Evolutionary conservation across 2,888 invertebrate genomes (phyloP), one percentile per base, ranked within the genome.

Genomic region (Herminia tarsipennalis): DNA sequence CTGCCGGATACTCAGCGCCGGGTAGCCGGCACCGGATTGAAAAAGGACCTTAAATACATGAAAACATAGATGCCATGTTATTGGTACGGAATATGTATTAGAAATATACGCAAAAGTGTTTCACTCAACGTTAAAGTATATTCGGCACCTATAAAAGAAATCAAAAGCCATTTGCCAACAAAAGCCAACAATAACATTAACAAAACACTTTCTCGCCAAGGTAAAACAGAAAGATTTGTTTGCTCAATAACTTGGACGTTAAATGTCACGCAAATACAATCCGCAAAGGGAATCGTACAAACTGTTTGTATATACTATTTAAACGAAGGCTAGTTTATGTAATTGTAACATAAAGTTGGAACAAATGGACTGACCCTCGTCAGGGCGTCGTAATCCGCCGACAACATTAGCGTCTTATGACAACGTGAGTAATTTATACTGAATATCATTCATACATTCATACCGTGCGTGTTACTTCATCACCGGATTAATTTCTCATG

Each of bases 351-450:
- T 62, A 64, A 63, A 66, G 65, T 69, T 34, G 20, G 58, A 72
- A 75, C 73, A 80, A 80, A 80, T 74, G 73, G 44, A 66, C 63
- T 68, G 73, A 82, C 83, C 83, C 81, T 81, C 73, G 67, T 83
- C 83, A 81, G 56, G 22, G 25, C n/a, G 32, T 45, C 70, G 70
- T 81, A 76, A 78, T 75, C 72, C 68, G 70, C 56, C 63, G 74
- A 78, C 78, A 76, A 68, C 73, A 78, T 81, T 76, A 82, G 66
- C 67, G 71, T 73, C 73, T 73, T 73, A 70, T 78, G 73, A 75
- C 78, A 67, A 74, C 72, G 76, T 70, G 50, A 66, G 69, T 74
- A 76, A 77, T 80, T 76, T 74, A 73, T 73, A 67, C 70, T 51
- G 45, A 70, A 68, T 70, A 66, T 70, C 54, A 61, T 51, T 37